A percentile compares a stretch with the other conserved stretches of the same genome.
phyloP scores from a whole-genome alignment of 1,140 invertebrate species.

The Chlorops oryzae region DNA sequence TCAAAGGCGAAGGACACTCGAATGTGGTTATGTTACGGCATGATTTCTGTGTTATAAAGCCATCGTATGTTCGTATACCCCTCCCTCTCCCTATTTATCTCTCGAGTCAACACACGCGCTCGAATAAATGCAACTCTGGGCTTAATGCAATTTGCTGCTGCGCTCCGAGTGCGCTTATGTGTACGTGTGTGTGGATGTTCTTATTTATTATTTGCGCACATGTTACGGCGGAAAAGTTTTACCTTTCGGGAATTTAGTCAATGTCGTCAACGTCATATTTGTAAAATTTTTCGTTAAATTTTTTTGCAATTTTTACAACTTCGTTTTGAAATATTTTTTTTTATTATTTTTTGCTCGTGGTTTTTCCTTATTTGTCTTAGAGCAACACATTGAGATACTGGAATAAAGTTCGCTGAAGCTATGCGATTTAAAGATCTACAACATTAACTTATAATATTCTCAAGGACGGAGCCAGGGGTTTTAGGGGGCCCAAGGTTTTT shows the following conservation, averaged over 20 bases:
- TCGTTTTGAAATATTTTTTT: too few relatives aligned
- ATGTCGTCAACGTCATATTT: conserved; percentile 7
- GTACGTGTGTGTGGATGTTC: neutral
- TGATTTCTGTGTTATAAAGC: too few relatives aligned
- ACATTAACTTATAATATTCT: too few relatives aligned
- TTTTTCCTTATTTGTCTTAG: neutral
- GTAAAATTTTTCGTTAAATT: neutral
- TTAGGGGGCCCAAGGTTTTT: too few relatives aligned
- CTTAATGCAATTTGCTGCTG: conserved; percentile 13
- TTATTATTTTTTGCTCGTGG: neutral
- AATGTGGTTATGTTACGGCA: neutral
- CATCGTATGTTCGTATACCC: too few relatives aligned
- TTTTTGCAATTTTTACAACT: neutral
- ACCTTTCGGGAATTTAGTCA: conserved; percentile 10
- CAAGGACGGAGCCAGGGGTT: too few relatives aligned
- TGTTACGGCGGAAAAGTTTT: too few relatives aligned
- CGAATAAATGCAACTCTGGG: conserved; percentile 2
- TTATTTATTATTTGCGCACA: conserved; percentile 2
- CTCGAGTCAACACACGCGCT: too few relatives aligned
- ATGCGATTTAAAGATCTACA: too few relatives aligned
- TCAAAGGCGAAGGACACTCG: neutral
- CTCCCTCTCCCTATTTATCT: too few relatives aligned
- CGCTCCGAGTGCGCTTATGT: conserved; percentile 6
- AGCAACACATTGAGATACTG: neutral
- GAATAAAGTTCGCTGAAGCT: neutral